Conservation (phyloP, 2,113 vertebrate genomes). For the Isichthys henryi region DNA sequence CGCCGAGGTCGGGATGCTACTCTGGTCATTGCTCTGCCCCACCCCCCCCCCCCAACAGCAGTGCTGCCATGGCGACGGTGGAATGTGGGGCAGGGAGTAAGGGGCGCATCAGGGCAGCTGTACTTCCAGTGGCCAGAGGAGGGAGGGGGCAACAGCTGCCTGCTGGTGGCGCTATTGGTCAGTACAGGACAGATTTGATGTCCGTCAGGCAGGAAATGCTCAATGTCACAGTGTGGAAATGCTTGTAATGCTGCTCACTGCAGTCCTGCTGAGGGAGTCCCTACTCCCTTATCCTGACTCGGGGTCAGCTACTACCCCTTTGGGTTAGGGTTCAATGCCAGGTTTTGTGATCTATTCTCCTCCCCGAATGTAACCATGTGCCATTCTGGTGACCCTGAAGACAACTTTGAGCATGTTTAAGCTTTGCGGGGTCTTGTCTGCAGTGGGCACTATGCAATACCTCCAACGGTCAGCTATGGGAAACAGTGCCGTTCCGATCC, state of each 20-base stretch:
- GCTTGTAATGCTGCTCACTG: background rate
- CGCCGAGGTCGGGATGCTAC: background rate
- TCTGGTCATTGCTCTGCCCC: background rate
- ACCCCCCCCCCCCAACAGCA: no score
- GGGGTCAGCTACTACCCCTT: background rate
- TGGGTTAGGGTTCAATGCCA: background rate
- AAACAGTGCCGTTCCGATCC: background rate
- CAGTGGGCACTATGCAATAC: no score
- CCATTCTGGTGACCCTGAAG: background rate
- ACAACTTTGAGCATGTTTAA: background rate
- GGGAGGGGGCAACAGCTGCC: background rate
- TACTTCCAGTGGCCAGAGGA: background rate
- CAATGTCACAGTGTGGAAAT: background rate
- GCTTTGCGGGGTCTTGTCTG: background rate
- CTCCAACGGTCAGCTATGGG: background rate
- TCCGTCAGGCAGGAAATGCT: background rate
- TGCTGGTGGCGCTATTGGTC: background rate
- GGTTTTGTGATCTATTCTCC: background rate
- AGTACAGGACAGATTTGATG: background rate
- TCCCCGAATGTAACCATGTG: background rate
- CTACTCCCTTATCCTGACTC: background rate
- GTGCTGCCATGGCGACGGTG: background rate
- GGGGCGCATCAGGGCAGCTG: background rate
- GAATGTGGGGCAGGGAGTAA: background rate
- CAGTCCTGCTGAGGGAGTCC: background rate